A percentile compares a stretch with the other conserved stretches of the same genome.
These are phyloP conservation scores for Nesoenas mayeri DNA, from an alignment of 2,113 vertebrate species.

Conservation along the genomic window DNA sequence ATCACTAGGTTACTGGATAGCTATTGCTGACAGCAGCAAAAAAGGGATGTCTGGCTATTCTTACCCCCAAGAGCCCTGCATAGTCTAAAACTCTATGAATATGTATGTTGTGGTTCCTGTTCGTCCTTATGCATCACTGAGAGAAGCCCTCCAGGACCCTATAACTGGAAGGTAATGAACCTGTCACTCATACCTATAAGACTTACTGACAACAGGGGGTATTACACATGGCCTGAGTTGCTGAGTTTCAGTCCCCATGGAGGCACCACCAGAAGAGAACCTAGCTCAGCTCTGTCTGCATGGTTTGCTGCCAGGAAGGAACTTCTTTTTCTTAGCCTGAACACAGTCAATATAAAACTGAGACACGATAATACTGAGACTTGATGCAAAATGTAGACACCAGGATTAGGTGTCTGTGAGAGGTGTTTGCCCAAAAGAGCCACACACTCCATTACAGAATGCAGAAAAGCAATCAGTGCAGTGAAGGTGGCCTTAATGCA, in stretches of 20 bases:
- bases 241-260: background rate
- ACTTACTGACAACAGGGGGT: background rate
- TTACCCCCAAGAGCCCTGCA: background rate
- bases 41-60: background rate
- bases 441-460: fast-evolving
- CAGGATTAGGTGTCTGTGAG: background rate
- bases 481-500: background rate
- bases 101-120: background rate
- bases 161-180: background rate
- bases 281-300: background rate
- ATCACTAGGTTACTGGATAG: background rate
- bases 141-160: background rate
- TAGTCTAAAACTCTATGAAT: background rate
- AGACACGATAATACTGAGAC: fast-evolving
- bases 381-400: fast-evolving
- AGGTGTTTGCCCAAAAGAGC: background rate
- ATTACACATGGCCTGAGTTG: background rate
- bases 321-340: background rate
- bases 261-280: background rate
- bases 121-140: background rate
- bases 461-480: fast-evolving
- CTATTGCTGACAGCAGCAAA: background rate
- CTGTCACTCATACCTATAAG: background rate
- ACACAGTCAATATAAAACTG: background rate
- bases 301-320: background rate